Conservation (phyloP, 2,888 invertebrate species). For the Campopleginae sp. region DNA sequence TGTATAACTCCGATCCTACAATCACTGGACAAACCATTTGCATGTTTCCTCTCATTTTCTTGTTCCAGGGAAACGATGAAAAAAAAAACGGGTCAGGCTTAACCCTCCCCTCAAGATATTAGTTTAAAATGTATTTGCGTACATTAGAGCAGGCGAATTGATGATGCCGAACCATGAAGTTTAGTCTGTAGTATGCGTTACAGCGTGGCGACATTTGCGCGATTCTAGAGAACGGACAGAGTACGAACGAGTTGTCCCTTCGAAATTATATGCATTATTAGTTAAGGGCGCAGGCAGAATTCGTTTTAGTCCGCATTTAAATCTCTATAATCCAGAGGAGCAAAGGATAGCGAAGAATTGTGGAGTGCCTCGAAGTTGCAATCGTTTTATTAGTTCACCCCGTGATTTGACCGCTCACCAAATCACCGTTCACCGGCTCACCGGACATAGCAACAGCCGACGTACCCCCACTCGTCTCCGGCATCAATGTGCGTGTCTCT, state of each 20-base stretch:
- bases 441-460: conserved; percentile 66
- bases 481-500: conserved; percentile 82
- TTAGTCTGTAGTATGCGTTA: conserved; percentile 50
- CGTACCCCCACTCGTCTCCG: conserved; percentile 72
- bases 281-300: background rate
- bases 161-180: background rate
- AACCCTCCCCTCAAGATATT: background rate
- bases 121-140: conserved; percentile 36
- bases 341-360: background rate
- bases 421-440: conserved; percentile 75
- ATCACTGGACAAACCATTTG: background rate
- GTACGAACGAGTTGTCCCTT: conserved; percentile 18
- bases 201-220: conserved; percentile 55
- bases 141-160: conserved; percentile 30
- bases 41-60: conserved; percentile 4
- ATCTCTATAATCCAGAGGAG: conserved; percentile 33
- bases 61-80: background rate
- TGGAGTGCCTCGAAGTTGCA: conserved; percentile 3
- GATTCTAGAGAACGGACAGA: conserved; percentile 53
- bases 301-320: conserved; percentile 27
- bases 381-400: conserved; percentile 74
- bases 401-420: conserved; percentile 73
- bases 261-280: conserved; percentile 23
- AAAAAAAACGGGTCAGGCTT: background rate
- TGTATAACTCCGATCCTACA: background rate